Evolutionary conservation across 2,888 invertebrate species (phyloP), one percentile per base, ranked within the genome.

Genomic region (Phlogophora meticulosa): DNA sequence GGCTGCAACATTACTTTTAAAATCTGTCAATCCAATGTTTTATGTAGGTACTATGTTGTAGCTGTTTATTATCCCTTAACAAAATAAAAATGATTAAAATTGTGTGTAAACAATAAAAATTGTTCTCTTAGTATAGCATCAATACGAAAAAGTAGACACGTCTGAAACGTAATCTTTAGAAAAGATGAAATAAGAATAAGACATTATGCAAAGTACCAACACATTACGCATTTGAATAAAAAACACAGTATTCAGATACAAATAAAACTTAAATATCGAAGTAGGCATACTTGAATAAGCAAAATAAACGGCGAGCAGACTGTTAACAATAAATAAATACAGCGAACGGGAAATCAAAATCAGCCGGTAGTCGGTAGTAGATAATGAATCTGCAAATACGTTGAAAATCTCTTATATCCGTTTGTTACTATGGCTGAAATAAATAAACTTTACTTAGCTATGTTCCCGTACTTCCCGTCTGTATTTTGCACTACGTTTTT

Each of bases 251-350:
- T 42, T 52, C 45, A 51, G 24, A 56, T 42, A 36, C 15, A 76
- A 42, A 52, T 61, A 67, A 62, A 66, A 67, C 51, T 43, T 22
- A 20, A 72, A 72, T n/a, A 59, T 51, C 22, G 10, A 58, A 13
- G 24, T 45, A 48, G 59, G 40, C 63, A 65, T 15, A 24, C 36
- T 49, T 59, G 63, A 57, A 63, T 59, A 64, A 73, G 73, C 45
- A 76, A 72, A 67, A 65, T 53, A 43, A 80, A 71, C 43, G 60
- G 55, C 17, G 20, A 65, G 69, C 62, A 76, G 77, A 81, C 58
- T 72, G 70, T 59, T 72, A 63, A 66, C 71, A 83, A 81, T 72
- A 77, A 79, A 83, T 64, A 74, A 82, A 83, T 43, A 71, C 58
- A 51, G 43, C 36, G 46, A 67, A 65, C 53, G 69, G 69, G 58